Conservation (phyloP, 2,113 vertebrate species). For the Lates calcarifer region DNA sequence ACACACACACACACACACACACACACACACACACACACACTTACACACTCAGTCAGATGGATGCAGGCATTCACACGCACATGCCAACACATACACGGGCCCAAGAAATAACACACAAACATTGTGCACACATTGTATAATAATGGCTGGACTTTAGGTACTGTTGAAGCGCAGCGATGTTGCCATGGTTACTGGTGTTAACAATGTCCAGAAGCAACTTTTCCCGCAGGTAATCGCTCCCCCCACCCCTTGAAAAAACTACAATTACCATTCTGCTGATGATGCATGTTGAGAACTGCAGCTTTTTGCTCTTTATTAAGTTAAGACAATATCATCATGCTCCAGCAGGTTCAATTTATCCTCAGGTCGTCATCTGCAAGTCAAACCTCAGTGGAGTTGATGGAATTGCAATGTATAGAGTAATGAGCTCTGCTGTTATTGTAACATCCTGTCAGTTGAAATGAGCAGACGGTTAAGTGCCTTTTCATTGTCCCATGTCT, state of each 20-base stretch:
- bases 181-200: too few species aligned
- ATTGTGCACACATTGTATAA: too few species aligned
- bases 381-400: constrained; percentile 25
- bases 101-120: too few species aligned
- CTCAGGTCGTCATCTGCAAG: constrained; percentile 32
- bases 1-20: neutral
- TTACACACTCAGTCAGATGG: neutral
- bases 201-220: too few species aligned
- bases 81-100: neutral
- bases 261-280: too few species aligned
- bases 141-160: too few species aligned
- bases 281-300: constrained; percentile 1
- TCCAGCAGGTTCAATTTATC: constrained; percentile 30
- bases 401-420: constrained; percentile 9
- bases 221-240: too few species aligned
- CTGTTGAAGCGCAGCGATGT: too few species aligned
- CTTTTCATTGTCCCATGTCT: neutral
- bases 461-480: constrained; percentile 31
- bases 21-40: neutral
- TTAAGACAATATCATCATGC: constrained; percentile 33
- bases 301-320: constrained; percentile 30
- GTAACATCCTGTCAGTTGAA: neutral
- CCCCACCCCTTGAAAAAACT: neutral
- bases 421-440: constrained; percentile 44
- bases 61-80: neutral